Evolutionary conservation across 2,797 vertebrate species (phyloP).

Genomic region (Sebastiscus albofasciatus): DNA sequence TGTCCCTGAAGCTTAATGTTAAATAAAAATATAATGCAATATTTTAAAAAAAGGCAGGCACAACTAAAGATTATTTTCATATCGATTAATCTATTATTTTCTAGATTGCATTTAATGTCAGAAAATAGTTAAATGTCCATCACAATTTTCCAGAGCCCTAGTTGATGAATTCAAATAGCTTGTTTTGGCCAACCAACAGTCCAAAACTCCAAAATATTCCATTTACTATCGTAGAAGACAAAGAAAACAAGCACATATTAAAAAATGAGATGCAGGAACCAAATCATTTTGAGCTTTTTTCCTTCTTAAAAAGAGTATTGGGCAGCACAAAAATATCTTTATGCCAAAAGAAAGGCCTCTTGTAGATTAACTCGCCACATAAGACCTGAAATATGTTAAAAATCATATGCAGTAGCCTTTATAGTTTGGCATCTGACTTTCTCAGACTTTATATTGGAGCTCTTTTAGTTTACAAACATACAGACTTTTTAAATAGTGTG

Average conservation of each 20-base stretch:
- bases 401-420: neutral
- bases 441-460: neutral
- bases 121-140: neutral
- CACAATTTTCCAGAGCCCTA: neutral
- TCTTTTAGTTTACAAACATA: neutral
- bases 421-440: neutral
- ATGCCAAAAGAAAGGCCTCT: neutral
- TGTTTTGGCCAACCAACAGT: no score
- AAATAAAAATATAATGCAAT: neutral
- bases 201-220: no score
- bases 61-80: neutral
- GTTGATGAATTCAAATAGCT: neutral
- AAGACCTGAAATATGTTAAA: neutral
- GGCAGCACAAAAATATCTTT: neutral
- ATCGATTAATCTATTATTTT: neutral
- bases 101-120: neutral
- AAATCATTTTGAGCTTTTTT: neutral
- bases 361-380: neutral
- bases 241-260: neutral
- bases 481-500: neutral
- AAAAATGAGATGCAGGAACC: neutral
- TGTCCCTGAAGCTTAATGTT: neutral
- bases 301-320: neutral
- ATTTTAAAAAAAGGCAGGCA: no score
- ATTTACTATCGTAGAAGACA: neutral